Conservation (phyloP, 2,888 invertebrate genomes). For the Tipula unca region DNA sequence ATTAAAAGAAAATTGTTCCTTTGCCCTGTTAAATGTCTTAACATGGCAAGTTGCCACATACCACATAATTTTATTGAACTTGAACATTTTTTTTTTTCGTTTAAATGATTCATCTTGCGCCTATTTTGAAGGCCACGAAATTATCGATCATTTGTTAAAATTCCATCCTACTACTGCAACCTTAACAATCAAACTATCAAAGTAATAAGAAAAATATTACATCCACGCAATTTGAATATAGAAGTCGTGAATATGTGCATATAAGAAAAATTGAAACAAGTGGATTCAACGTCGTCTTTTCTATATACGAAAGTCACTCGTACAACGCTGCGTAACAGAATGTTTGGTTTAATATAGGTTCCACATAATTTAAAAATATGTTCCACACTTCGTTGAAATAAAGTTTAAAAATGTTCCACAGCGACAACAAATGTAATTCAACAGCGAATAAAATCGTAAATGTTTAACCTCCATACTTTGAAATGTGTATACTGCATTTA, state of each 20-base stretch:
- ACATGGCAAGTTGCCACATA: neutral
- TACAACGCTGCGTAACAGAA: neutral
- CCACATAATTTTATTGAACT: neutral
- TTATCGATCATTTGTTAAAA: neutral
- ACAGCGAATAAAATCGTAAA: too few species aligned
- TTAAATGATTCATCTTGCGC: neutral
- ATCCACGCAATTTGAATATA: neutral
- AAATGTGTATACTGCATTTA: too few species aligned
- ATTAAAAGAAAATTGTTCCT: neutral
- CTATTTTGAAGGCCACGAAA: neutral
- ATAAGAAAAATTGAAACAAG: neutral
- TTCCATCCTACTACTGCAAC: neutral
- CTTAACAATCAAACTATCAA: neutral
- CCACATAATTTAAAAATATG: neutral
- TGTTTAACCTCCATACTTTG: too few species aligned
- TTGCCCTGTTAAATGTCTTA: neutral
- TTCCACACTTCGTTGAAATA: too few species aligned
- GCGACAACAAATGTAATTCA: too few species aligned
- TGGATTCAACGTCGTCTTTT: neutral
- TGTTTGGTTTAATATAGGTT: too few species aligned
- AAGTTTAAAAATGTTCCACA: too few species aligned
- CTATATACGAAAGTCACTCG: neutral
- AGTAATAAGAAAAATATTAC: neutral
- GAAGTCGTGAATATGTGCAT: neutral
- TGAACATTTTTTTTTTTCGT: neutral